Evolutionary conservation across 2,113 vertebrate species (phyloP).

Genomic region (Melozone crissalis): DNA sequence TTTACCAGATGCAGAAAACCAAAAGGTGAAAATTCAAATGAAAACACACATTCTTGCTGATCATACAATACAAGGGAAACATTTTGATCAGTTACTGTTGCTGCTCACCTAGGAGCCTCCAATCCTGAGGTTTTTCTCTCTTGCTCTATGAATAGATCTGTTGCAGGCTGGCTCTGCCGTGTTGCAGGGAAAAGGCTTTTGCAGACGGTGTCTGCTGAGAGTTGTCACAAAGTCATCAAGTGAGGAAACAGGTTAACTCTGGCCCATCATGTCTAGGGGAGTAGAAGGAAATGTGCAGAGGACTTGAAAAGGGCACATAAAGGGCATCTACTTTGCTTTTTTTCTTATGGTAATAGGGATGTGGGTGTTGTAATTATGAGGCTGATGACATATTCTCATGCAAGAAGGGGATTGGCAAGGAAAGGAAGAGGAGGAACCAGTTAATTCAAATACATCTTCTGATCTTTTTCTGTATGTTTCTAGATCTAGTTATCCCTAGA

Average conservation of each 20-base stretch:
- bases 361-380: constrained; percentile 15
- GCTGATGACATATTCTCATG: not conserved
- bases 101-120: constrained; percentile 45
- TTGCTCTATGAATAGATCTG: constrained; percentile 34
- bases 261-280: not conserved
- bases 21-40: constrained; percentile 53
- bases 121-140: not conserved
- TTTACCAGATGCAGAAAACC: constrained; percentile 62
- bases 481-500: not conserved
- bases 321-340: not conserved
- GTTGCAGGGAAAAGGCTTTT: not conserved
- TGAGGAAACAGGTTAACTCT: not conserved
- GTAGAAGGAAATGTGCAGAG: not conserved
- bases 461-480: not conserved
- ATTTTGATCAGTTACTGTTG: constrained; percentile 27
- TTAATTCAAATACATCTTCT: not conserved
- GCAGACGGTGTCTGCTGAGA: not conserved
- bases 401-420: not conserved
- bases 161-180: not conserved
- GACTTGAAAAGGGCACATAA: not conserved
- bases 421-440: constrained; percentile 2
- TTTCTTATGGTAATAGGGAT: not conserved
- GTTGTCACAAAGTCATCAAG: not conserved
- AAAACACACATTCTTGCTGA: constrained; percentile 35
- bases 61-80: not conserved